phyloP scores from a whole-genome alignment of 2,113 vertebrate genomes.

The Calcarius ornatus region DNA sequence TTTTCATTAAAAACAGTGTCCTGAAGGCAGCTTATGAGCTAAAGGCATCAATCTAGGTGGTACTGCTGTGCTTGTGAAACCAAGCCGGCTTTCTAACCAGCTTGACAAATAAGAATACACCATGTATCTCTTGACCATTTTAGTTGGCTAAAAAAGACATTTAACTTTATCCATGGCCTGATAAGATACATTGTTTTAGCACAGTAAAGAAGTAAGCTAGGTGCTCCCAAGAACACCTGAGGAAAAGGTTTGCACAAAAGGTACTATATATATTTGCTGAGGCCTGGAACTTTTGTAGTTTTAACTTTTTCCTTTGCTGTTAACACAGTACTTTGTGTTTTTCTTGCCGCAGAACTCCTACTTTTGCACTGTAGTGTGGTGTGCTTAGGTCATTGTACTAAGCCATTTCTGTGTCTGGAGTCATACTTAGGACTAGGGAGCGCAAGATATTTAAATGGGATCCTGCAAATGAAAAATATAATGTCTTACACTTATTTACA shows the following conservation, averaged over 20 bases:
- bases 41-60: constrained; percentile 10
- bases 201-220: neutral
- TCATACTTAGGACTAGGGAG: neutral
- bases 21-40: constrained; percentile 15
- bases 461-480: neutral
- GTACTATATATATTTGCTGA: neutral
- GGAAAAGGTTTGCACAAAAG: neutral
- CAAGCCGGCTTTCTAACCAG: neutral
- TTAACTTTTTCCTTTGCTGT: neutral
- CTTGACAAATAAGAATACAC: neutral
- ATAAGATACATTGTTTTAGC: neutral
- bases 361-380: neutral
- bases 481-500: neutral
- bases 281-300: neutral
- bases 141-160: neutral
- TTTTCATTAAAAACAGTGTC: constrained; percentile 28
- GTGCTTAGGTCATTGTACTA: neutral
- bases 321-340: neutral
- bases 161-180: neutral
- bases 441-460: neutral
- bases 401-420: neutral
- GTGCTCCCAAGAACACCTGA: neutral
- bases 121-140: neutral
- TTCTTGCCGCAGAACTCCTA: neutral
- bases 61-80: neutral